phyloP scores from a whole-genome alignment of 2,797 vertebrate species.

The Podargus strigoides region DNA sequence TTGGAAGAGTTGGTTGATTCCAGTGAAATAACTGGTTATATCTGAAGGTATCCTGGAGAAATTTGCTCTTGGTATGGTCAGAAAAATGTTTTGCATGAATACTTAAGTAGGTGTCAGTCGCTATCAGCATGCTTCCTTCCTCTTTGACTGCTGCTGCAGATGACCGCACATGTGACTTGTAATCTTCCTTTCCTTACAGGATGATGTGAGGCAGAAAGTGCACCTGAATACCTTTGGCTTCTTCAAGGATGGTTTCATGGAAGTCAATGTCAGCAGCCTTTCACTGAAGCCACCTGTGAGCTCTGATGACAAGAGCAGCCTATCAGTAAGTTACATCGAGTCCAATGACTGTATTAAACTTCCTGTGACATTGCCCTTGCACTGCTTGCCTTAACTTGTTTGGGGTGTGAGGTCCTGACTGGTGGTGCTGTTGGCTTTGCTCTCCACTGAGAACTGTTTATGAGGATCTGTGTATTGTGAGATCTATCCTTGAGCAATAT shows the following conservation, averaged over 20 bases:
- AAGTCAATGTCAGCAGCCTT: conserved; percentile 76
- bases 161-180: not conserved
- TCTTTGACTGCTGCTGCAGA: not conserved
- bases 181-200: conserved; percentile 52
- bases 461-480: not conserved
- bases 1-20: not conserved
- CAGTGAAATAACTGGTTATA: not conserved
- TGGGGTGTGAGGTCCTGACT: not conserved
- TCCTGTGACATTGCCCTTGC: not conserved
- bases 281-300: conserved; percentile 42
- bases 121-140: not conserved
- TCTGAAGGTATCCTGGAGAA: not conserved
- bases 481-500: not conserved
- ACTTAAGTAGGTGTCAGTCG: not conserved
- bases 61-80: not conserved
- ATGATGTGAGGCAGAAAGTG: conserved; percentile 83
- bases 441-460: not conserved
- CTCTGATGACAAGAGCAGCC: not conserved
- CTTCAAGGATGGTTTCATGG: conserved; percentile 84
- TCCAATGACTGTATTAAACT: not conserved
- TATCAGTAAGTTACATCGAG: conserved; percentile 22
- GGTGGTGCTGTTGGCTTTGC: not conserved
- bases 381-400: not conserved
- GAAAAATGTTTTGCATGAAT: not conserved
- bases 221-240: conserved; percentile 87